phyloP scores from a whole-genome alignment of 2,113 vertebrate genomes.

The Aptenodytes forsteri region DNA sequence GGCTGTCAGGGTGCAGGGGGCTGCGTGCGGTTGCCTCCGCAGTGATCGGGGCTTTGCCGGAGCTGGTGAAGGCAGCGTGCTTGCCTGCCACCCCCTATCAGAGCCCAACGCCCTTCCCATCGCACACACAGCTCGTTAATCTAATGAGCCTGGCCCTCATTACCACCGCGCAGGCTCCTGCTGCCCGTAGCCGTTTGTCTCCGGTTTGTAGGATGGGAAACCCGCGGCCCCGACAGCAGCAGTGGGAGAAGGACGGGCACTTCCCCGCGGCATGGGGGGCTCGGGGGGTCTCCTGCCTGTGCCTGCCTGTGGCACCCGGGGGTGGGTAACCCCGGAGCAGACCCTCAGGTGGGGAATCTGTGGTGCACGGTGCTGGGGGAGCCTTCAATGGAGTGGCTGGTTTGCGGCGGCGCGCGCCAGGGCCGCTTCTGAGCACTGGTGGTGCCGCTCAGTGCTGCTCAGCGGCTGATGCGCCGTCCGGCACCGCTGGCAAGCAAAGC shows the following conservation, averaged over 20 bases:
- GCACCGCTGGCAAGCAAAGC: not conserved
- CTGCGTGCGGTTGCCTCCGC: not conserved
- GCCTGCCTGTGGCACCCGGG: not conserved
- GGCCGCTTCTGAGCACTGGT: too few species aligned
- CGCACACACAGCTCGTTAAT: not conserved
- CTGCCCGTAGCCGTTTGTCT: not conserved
- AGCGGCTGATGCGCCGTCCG: not conserved
- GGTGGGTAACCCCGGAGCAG: not conserved
- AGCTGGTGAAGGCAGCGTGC: too few species aligned
- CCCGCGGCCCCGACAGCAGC: rapidly evolving
- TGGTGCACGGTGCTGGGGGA: not conserved
- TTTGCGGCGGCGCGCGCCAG: not conserved
- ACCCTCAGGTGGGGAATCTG: not conserved
- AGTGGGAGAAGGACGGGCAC: not conserved
- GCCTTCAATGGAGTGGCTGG: not conserved
- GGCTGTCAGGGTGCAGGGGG: not conserved
- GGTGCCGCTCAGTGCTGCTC: not conserved
- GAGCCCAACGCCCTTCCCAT: not conserved
- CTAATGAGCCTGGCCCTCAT: not conserved
- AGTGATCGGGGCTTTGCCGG: not conserved
- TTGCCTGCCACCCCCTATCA: rapidly evolving
- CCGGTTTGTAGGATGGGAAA: not conserved
- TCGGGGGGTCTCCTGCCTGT: not conserved
- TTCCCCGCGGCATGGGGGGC: rapidly evolving
- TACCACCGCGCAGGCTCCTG: not conserved